A percentile compares a stretch with the other conserved stretches of the same genome.
These are phyloP conservation scores for Myotis yumanensis DNA, from an alignment of 2,113 vertebrate species.

Conservation along the genomic window DNA sequence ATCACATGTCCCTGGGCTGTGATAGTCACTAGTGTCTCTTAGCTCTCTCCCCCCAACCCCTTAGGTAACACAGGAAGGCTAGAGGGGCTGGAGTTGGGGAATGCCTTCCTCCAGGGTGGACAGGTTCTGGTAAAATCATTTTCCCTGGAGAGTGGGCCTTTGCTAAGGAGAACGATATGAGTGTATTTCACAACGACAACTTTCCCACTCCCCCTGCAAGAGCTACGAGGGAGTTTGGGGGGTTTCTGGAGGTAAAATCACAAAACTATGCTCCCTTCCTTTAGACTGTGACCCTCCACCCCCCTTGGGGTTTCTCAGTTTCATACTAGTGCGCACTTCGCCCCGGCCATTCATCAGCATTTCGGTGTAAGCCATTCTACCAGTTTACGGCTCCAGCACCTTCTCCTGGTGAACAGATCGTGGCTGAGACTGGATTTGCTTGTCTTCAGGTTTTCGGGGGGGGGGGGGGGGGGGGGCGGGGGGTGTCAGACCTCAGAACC, in stretches of 20 bases:
- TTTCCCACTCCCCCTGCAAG: neutral
- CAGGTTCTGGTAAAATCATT: neutral
- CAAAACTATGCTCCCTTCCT: neutral
- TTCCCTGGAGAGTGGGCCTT: neutral
- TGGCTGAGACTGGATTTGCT: too few relatives aligned
- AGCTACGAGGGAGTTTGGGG: fast-evolving
- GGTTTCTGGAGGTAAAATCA: neutral
- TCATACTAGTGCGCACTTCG: fast-evolving
- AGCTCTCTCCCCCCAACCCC: fast-evolving
- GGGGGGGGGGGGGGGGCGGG: too few relatives aligned
- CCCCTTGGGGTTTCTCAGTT: neutral
- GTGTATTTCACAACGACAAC: neutral
- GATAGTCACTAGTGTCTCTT: neutral
- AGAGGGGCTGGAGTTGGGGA: neutral
- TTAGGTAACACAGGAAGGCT: too few relatives aligned
- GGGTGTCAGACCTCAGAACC: neutral
- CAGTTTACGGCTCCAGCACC: too few relatives aligned
- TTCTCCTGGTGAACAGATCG: neutral
- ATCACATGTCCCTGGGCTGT: neutral
- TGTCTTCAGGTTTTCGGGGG: neutral
- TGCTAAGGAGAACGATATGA: fast-evolving
- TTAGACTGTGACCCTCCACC: neutral
- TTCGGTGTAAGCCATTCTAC: neutral
- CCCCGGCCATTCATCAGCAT: too few relatives aligned
- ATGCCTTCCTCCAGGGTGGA: neutral